Conservation (phyloP, 2,888 invertebrate genomes). For the Caenorhabditis wallacei region DNA sequence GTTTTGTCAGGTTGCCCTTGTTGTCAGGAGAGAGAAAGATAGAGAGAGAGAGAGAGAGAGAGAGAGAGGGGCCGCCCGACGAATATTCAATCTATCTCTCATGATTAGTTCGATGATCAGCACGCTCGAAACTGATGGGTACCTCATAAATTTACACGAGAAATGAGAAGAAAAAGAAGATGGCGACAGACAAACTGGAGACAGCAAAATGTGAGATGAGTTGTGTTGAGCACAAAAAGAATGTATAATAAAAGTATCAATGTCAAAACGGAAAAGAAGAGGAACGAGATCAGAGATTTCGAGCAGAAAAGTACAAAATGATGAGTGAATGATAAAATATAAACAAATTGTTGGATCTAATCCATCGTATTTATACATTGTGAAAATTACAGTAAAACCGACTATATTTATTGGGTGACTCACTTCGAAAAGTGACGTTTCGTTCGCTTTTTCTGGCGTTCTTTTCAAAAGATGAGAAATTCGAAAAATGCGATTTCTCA, state of each 20-base stretch:
- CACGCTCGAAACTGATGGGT: conserved; percentile 39
- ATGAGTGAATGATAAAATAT: not conserved
- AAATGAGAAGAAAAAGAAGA: conserved; percentile 1
- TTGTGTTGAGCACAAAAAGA: conserved; percentile 26
- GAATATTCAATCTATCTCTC: conserved; percentile 62
- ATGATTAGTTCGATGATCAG: conserved; percentile 53
- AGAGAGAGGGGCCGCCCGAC: conserved; percentile 15
- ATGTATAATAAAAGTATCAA: conserved; percentile 35
- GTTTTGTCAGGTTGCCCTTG: conserved; percentile 56
- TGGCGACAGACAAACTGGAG: conserved; percentile 27
- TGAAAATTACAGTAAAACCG: not conserved
- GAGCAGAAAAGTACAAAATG: not conserved
- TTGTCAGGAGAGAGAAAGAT: too few species aligned
- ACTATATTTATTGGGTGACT: not conserved
- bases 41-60: too few species aligned
- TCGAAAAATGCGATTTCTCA: not conserved
- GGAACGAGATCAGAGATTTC: conserved; percentile 22
- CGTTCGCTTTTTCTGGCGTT: not conserved
- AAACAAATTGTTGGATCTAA: not conserved
- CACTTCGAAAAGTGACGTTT: not conserved
- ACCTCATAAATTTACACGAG: conserved; percentile 59
- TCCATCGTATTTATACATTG: not conserved
- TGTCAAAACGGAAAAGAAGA: conserved; percentile 27
- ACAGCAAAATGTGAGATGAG: conserved; percentile 25
- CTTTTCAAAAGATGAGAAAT: not conserved